These are phyloP conservation scores for Sula dactylatra DNA, from an alignment of 2,113 vertebrate genomes.

Conservation along the genomic window DNA sequence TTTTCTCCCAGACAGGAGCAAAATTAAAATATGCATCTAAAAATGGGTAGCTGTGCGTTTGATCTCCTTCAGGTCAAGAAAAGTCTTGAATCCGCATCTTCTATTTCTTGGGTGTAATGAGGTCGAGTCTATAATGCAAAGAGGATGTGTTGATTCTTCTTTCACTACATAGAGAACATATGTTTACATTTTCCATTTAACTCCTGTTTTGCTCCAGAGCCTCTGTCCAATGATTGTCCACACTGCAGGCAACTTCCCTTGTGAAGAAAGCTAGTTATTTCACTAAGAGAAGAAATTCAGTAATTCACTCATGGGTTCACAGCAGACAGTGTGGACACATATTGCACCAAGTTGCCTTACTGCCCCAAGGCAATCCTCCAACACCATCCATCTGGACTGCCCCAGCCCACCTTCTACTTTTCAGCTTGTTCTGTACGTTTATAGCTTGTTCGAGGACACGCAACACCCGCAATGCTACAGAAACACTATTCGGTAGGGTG, in stretches of 20 bases:
- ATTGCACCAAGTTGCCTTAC: background rate
- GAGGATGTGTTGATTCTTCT: background rate
- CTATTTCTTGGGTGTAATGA: background rate
- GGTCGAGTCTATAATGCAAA: background rate
- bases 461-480: background rate
- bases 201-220: background rate
- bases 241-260: background rate
- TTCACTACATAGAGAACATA: background rate
- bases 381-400: background rate
- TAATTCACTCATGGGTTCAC: fast-evolving
- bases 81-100: background rate
- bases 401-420: background rate
- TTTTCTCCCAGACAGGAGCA: background rate
- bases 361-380: background rate
- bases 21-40: background rate
- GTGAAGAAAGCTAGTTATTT: background rate
- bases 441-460: background rate
- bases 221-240: background rate
- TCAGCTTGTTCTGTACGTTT: background rate
- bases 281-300: background rate
- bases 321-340: background rate
- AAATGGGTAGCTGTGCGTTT: background rate
- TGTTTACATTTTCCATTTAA: background rate
- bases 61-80: background rate
- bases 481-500: background rate